Evolutionary conservation across 2,113 vertebrate species (phyloP).

Genomic region (Circaetus gallicus): DNA sequence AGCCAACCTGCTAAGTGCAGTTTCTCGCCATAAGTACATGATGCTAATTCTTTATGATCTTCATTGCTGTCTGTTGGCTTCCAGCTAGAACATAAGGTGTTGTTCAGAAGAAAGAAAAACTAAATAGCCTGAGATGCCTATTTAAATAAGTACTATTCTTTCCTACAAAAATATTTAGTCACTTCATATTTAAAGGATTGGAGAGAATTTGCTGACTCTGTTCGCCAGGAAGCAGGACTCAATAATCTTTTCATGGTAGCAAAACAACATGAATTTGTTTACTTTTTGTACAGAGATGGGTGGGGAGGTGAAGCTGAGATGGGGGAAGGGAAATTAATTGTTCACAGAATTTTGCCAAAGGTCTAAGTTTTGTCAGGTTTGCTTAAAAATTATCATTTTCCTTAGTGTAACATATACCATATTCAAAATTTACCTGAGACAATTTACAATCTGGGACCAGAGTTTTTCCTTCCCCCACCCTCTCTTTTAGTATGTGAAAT

Average conservation of each 20-base stretch:
- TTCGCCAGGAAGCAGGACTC: background rate
- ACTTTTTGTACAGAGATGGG: background rate
- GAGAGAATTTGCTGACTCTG: background rate
- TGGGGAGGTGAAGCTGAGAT: background rate
- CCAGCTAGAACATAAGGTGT: background rate
- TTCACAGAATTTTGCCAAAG: background rate
- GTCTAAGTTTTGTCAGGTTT: background rate
- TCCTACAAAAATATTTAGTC: background rate
- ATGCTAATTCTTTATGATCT: background rate
- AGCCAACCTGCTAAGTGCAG: background rate
- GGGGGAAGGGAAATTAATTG: background rate
- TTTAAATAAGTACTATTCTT: background rate
- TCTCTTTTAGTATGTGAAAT: background rate
- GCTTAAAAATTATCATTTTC: background rate
- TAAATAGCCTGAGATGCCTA: background rate
- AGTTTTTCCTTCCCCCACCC: background rate
- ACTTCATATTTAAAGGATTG: background rate
- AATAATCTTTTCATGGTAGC: background rate
- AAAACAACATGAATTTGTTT: background rate
- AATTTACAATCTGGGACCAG: background rate
- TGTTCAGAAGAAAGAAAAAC: background rate
- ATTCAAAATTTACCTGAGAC: background rate
- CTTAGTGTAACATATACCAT: background rate
- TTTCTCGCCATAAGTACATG: background rate
- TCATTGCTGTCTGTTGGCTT: background rate